Evolutionary conservation across 2,888 invertebrate species (phyloP).

Genomic region (Aphelenchoides bicaudatus): DNA sequence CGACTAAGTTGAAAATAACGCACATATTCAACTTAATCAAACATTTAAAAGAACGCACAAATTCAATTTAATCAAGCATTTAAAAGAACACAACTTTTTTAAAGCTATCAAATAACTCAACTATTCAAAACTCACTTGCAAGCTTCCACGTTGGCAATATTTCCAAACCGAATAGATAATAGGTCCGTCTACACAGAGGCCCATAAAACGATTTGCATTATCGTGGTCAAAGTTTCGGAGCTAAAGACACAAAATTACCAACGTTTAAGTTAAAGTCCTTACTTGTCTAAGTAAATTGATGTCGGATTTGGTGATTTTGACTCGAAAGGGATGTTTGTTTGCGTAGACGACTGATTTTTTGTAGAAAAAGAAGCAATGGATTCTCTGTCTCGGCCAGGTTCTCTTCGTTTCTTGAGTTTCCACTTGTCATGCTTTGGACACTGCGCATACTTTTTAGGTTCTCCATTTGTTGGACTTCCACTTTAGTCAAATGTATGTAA

Average conservation of each 20-base stretch:
- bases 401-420: slow-evolving; percentile 5
- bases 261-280: background rate
- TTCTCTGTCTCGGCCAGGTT: slow-evolving; percentile 32
- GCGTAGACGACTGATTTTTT: slow-evolving; percentile 34
- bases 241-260: slow-evolving; percentile 23
- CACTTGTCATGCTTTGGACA: slow-evolving; percentile 14
- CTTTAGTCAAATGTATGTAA: slow-evolving; percentile 23
- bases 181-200: slow-evolving; percentile 48
- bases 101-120: no score
- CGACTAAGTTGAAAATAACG: no score
- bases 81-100: background rate
- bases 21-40: no score
- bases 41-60: no score
- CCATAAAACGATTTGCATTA: slow-evolving; percentile 55
- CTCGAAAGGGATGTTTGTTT: slow-evolving; percentile 31
- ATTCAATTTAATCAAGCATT: slow-evolving; percentile 1
- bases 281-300: background rate
- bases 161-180: slow-evolving; percentile 49
- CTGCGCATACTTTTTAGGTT: slow-evolving; percentile 16
- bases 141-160: slow-evolving; percentile 44
- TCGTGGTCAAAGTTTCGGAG: slow-evolving; percentile 52
- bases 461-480: slow-evolving; percentile 10
- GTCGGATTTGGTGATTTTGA: slow-evolving; percentile 26
- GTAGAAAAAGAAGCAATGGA: slow-evolving; percentile 26
- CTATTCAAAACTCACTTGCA: slow-evolving; percentile 25